Base-by-base conservation (phyloP, 2,888 invertebrate genomes). In the Spisula subtruncata region DNA sequence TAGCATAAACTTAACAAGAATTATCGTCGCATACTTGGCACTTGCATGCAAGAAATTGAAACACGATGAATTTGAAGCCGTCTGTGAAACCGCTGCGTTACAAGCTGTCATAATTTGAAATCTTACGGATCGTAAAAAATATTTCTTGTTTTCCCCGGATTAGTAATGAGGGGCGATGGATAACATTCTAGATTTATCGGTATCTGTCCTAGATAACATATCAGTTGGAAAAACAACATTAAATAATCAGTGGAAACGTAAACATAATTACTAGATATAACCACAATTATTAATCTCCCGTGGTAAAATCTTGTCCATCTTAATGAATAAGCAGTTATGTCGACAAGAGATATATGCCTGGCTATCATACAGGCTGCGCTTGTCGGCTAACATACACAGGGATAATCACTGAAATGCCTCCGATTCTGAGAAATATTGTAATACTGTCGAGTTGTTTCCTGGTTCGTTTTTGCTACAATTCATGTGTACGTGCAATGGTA, bases 231-330 rank as follows among this genome's bases (percentile, higher is more conserved):
- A 35, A 75, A 75, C 75, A 75, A 75, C 75, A 75, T 75, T 75
- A 75, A 75, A 75, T 75, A 75, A 75, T 32, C 32, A 32, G 75
- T 35, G 16, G 35, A 14, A 32, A 32, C n/a, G 75, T 75, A 75
- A 75, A 75, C 75, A 75, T 35, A 75, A 75, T 75, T 35, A 75
- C 35, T 16, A 75, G 35, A 75, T 16, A 32, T 75, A 75, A 12
- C 75, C 8, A 18, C 35, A 75, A 6, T 18, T 75, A 75, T 75
- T 35, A 32, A 75, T 75, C 32, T 8, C 35, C 75, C 35, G 75
- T 35, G 75, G 32, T 75, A 35, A 75, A 75, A 75, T 75, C 75
- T 16, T 75, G 75, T 75, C 35, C 32, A 75, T 75, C 35, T 75
- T 32, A 75, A 66, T 66, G 60, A 66, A 66, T 66, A 66, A 66